Evolutionary conservation across 2,888 invertebrate species (phyloP).

Genomic region (Neoscelio sp.): DNA sequence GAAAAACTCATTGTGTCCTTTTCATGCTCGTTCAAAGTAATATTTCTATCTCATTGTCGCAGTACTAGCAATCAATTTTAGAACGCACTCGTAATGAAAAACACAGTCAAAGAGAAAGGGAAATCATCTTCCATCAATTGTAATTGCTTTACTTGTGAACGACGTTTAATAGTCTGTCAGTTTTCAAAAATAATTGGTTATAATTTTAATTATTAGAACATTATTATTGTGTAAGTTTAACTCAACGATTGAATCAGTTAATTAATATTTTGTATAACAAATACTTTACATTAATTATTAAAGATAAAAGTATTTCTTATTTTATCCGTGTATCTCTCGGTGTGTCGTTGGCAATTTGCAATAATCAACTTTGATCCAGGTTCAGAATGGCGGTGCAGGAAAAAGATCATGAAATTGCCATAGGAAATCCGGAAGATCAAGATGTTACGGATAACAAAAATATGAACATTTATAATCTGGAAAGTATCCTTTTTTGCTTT

Average conservation of each 20-base stretch:
- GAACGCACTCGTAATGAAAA: too few relatives aligned
- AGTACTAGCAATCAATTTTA: too few relatives aligned
- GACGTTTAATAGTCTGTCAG: background rate
- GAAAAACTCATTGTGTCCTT: too few relatives aligned
- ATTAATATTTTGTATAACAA: too few relatives aligned
- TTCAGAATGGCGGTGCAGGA: conserved; percentile 54
- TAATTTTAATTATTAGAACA: too few relatives aligned
- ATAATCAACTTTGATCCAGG: conserved; percentile 19
- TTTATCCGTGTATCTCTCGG: background rate
- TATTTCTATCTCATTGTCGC: too few relatives aligned
- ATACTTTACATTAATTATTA: background rate
- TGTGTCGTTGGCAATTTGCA: conserved; percentile 25
- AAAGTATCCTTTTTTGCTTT: conserved; percentile 79
- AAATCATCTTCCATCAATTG: too few relatives aligned
- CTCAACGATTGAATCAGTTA: background rate
- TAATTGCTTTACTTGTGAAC: background rate
- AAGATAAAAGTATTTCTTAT: background rate
- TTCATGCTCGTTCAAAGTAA: too few relatives aligned
- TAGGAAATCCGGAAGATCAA: conserved; percentile 34
- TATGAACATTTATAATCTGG: conserved; percentile 76
- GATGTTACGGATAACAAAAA: conserved; percentile 57
- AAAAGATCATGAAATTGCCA: conserved; percentile 32
- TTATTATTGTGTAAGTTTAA: background rate
- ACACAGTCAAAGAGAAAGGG: too few relatives aligned
- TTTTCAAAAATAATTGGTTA: too few relatives aligned